Base-by-base conservation (phyloP, 2,113 vertebrate species). In the Poeciliopsis retropinna region DNA sequence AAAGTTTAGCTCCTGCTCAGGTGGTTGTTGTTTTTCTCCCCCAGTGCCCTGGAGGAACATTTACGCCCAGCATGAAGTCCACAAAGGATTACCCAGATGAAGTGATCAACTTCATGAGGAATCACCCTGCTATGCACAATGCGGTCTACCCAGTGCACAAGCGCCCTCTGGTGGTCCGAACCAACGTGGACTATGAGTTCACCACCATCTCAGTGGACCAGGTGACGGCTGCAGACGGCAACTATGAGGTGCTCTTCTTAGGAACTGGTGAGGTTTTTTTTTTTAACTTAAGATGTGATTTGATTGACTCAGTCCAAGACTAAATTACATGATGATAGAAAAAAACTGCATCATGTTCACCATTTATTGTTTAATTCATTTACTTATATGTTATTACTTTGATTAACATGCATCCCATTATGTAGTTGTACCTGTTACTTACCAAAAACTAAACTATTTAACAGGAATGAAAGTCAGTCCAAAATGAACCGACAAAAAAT, bases 11-110 rank as follows among this genome's bases (percentile, higher is more conserved):
- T 2, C 3, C 14, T 22, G 12, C 27, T 70, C 62, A 66, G 31
- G 60, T 11, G 73, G 15, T 78, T 73, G 44, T 71, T 72, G n/a
- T 67, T 64, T 72, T 72, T 67, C 41, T 13, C 11, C 15, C 19
- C 32, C 87, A 99, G 98, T 99, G 98, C 88, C 97, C 97, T 0
- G 98, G 98, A 1, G 98, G 98, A 12, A 99, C 97, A 0, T 99
- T 99, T 90, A 99, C 97, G 0, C 98, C 98, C 0, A 98, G 95
- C 87, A 97, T 99, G 97, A 98, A 98, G 90, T 99, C 98, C 0
- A 99, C 98, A n/a, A 99, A 99, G 86, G 98, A 99, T 91, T 99
- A 99, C 64, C 98, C 98, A 0, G 98, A 99, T 2, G 98, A 99
- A 67, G 98, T 99, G 78, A 99, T 99, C 88, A 99, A 97, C 94